Evolutionary conservation across 1,140 invertebrate genomes (phyloP).

Genomic region (Listronotus oregonensis): DNA sequence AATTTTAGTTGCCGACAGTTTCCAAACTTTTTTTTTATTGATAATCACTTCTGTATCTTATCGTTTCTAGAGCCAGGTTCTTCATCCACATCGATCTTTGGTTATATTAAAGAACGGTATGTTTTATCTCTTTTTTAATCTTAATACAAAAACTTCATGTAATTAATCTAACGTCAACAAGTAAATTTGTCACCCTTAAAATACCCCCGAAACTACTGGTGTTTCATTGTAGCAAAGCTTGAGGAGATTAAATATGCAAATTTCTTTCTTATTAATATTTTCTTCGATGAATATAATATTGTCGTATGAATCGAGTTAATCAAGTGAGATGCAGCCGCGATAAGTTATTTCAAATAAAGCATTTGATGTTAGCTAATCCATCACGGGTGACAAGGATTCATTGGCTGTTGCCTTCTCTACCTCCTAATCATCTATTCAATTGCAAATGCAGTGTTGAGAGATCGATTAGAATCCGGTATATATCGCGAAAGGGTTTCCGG

Average conservation of each 20-base stretch:
- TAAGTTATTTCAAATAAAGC: conserved; percentile 37
- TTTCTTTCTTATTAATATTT: conserved; percentile 26
- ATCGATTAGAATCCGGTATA: conserved; percentile 43
- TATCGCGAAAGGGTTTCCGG: conserved; percentile 45
- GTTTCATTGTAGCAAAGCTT: conserved; percentile 18
- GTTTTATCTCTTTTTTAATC: too few relatives aligned
- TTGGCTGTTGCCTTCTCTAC: conserved; percentile 39
- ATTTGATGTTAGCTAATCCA: conserved; percentile 45
- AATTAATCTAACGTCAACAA: conserved; percentile 36
- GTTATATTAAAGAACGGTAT: too few relatives aligned
- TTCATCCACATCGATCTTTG: too few relatives aligned
- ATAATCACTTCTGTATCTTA: too few relatives aligned
- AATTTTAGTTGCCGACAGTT: too few relatives aligned
- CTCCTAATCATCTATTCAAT: conserved; percentile 49
- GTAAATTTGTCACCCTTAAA: conserved; percentile 29
- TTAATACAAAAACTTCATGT: not conserved
- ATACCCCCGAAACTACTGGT: conserved; percentile 23
- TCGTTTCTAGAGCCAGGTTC: too few relatives aligned
- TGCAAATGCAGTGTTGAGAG: conserved; percentile 46
- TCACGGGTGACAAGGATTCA: conserved; percentile 46
- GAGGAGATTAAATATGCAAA: conserved; percentile 34
- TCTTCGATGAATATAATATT: conserved; percentile 26
- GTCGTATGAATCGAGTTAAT: conserved; percentile 38
- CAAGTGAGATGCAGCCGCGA: conserved; percentile 35
- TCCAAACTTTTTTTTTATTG: too few relatives aligned